Base-by-base conservation (phyloP, 2,797 vertebrate species). In the Tenualosa thibaudeaui region DNA sequence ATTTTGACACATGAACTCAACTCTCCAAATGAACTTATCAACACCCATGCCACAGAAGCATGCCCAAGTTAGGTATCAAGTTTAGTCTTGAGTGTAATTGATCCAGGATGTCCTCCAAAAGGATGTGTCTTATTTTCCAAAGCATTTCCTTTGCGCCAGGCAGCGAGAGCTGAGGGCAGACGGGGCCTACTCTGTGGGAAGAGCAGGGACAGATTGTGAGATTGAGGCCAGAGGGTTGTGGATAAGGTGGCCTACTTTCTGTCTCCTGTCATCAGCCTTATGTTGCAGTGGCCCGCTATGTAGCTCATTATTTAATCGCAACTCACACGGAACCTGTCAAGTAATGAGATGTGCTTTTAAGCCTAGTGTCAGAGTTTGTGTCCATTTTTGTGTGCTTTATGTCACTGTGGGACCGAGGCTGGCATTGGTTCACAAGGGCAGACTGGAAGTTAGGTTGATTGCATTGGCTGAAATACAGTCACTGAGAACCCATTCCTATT, bases 81-180 rank as follows among this genome's bases (percentile, higher is more conserved):
- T 86, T 87, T 24, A 54, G 82, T 84, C 85, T 81, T 81, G 81
- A 82, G 83, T 83, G 58, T 87, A 88, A 88, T 84, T 89, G 86
- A 89, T 90, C 86, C 89, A 87, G 86, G 88, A 87, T 88, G 85
- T 90, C 87, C 89, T 84, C 86, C 65, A 56, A 85, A 86, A 90
- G 87, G 86, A 89, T 88, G 85, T 86, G 81, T 88, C 87, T 90
- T 87, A 89, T 89, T 91, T 89, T 88, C 82, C 84, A 84, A 85
- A 86, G 88, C 88, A 89, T 90, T 89, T 89, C 85, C 83, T 88
- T 81, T 82, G 37, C n/a, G 13, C 10, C 43, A 19, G 46, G n/a
- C 58, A 82, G 84, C 62, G 65, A 71, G 83, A 46, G n/a, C 12
- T 26, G 40, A 68, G 83, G 26, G 49, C 58, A 83, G 58, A 62